Base-by-base conservation (phyloP, 2,797 vertebrate species). In the Lagothrix lagotricha region DNA sequence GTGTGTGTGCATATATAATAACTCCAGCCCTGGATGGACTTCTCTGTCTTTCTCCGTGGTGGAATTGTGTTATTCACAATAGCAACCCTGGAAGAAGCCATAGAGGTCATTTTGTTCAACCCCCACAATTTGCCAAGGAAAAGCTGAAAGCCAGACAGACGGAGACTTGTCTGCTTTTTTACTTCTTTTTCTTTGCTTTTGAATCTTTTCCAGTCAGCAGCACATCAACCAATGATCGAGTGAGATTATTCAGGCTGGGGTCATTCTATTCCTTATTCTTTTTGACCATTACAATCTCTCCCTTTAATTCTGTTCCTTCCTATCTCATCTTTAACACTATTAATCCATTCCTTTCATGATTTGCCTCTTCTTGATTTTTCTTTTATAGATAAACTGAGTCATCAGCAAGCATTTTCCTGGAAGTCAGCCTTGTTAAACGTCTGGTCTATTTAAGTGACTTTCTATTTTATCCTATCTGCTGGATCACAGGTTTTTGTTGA, bases 331-430 rank as follows among this genome's bases (percentile, higher is more conserved):
- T 96, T 89, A 90, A 92, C 79, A 75, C 97, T 88, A 96, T 97
- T 94, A 97, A 97, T 96, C 88, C 91, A 76, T 92, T 93, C 97
- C 96, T 97, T 97, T 98, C 96, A 92, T 79, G 84, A 97, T 96
- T 95, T 92, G 92, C 93, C 92, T 97, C 95, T 86, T 39, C 88
- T 91, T 90, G 93, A 97, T 95, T 97, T 88, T 70, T 92, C 87
- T 97, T 93, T 97, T 92, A 92, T 73, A 96, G 97, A 98, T 98
- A 98, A 98, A 98, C 92, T 95, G 96, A 98, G 96, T 95, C 98
- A 96, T 97, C 94, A 76, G 94, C 50, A 64, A 67, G 93, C 90
- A 33, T 98, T 97, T 96, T 81, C 90, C 90, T 94, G 58, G 76
- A 94, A 97, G 77, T 93, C 81, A 76, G 93, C 90, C 96, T 88